Percentiles rank a stretch among this genome's conserved stretches.
Conservation (phyloP, 2,888 invertebrate genomes). For the Ormyrus thymus region DNA sequence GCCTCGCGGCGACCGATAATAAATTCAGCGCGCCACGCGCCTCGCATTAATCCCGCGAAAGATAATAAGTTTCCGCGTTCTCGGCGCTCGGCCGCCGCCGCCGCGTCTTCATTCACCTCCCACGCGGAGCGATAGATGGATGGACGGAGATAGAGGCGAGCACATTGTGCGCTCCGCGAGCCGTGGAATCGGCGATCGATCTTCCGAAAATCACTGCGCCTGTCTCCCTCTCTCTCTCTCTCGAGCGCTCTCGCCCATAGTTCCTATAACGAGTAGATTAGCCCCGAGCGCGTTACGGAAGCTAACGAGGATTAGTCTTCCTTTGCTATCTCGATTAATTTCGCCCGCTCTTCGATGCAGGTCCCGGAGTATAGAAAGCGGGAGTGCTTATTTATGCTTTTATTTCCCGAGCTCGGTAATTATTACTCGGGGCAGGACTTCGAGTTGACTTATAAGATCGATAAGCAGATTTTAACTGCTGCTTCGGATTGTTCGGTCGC, state of each 20-base stretch:
- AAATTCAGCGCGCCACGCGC: slow-evolving; percentile 26
- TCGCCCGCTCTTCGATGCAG: slow-evolving; percentile 29
- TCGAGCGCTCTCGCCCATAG: too few species aligned
- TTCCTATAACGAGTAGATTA: slow-evolving; percentile 33
- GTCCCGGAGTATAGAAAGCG: not conserved
- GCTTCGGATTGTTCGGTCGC: too few species aligned
- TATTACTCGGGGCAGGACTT: too few species aligned
- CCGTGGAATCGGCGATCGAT: slow-evolving; percentile 49
- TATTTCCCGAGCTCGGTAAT: too few species aligned
- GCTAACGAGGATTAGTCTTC: slow-evolving; percentile 50
- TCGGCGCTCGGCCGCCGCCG: too few species aligned
- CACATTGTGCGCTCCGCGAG: slow-evolving; percentile 15
- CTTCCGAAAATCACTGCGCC: slow-evolving; percentile 48
- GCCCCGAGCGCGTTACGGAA: slow-evolving; percentile 38
- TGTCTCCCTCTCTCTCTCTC: not conserved
- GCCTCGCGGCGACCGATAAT: slow-evolving; percentile 33
- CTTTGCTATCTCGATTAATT: slow-evolving; percentile 43
- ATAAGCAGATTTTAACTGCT: too few species aligned
- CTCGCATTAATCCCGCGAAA: slow-evolving; percentile 20
- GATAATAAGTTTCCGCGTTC: slow-evolving; percentile 55
- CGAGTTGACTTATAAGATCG: too few species aligned
- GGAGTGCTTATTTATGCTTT: not conserved
- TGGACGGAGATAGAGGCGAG: not conserved
- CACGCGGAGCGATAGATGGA: slow-evolving; percentile 7
- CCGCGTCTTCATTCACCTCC: slow-evolving; percentile 40